phyloP scores from a whole-genome alignment of 2,113 vertebrate species.

The Empidonax alnorum region DNA sequence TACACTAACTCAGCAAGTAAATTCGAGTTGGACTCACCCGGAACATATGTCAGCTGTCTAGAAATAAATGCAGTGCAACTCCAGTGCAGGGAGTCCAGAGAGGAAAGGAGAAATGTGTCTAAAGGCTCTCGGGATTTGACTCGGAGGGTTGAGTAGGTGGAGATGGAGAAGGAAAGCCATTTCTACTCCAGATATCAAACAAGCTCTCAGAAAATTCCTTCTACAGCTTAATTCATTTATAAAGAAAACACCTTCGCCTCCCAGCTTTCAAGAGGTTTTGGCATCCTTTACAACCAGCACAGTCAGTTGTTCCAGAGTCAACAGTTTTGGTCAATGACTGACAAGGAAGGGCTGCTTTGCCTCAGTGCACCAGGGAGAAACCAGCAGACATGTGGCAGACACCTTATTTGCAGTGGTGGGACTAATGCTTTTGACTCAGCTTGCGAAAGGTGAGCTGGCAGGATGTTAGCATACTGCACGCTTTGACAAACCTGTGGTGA shows the following conservation, averaged over 20 bases:
- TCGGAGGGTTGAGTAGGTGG: neutral
- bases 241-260: slow-evolving; percentile 54
- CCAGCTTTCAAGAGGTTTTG: slow-evolving; percentile 47
- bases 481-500: slow-evolving; percentile 29
- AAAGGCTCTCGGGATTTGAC: neutral
- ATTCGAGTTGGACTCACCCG: neutral
- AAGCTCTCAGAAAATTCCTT: slow-evolving; percentile 49
- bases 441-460: slow-evolving; percentile 50
- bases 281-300: neutral
- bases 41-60: neutral
- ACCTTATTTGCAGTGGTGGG: slow-evolving; percentile 60
- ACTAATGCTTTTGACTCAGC: neutral
- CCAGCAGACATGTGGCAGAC: slow-evolving; percentile 28
- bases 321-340: slow-evolving; percentile 56
- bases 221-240: slow-evolving; percentile 41
- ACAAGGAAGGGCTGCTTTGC: slow-evolving; percentile 51
- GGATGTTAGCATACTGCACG: slow-evolving; percentile 51
- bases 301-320: slow-evolving; percentile 54
- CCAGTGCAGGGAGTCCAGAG: neutral
- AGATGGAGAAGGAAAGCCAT: slow-evolving; percentile 6
- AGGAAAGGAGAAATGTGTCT: neutral
- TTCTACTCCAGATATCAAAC: slow-evolving; percentile 37
- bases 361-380: slow-evolving; percentile 29
- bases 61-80: neutral
- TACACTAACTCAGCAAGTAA: neutral